Percentiles rank a stretch among this genome's conserved stretches.
phyloP scores from a whole-genome alignment of 1,140 invertebrate genomes.

The Periplaneta americana region DNA sequence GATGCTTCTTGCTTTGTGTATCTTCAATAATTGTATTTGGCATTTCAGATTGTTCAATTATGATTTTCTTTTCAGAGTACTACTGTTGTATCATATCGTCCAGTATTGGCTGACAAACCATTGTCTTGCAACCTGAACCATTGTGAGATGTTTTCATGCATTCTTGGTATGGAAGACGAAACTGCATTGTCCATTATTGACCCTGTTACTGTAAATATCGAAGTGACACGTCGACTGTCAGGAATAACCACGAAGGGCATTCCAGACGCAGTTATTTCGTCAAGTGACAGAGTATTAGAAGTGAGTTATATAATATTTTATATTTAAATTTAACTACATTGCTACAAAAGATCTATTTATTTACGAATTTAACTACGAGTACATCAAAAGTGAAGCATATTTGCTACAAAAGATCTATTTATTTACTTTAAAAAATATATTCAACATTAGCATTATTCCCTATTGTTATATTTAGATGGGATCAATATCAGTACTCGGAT shows the following conservation, averaged over 20 bases:
- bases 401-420: no score
- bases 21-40: background rate
- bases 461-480: no score
- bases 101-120: conserved; percentile 63
- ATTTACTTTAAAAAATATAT: no score
- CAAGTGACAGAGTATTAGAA: conserved; percentile 16
- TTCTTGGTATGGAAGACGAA: conserved; percentile 85
- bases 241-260: background rate
- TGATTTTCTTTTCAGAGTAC: conserved; percentile 56
- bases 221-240: conserved; percentile 46
- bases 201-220: conserved; percentile 77
- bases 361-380: no score
- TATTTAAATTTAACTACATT: no score
- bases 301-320: no score
- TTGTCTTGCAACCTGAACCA: conserved; percentile 84
- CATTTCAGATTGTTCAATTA: background rate
- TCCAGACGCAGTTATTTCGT: background rate
- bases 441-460: no score
- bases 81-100: conserved; percentile 76
- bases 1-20: no score
- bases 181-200: conserved; percentile 95
- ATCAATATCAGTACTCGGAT: no score
- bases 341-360: no score
- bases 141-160: conserved; percentile 91
- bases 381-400: no score